Evolutionary conservation across 1,140 invertebrate genomes (phyloP).

Genomic region (Drosophila littoralis): DNA sequence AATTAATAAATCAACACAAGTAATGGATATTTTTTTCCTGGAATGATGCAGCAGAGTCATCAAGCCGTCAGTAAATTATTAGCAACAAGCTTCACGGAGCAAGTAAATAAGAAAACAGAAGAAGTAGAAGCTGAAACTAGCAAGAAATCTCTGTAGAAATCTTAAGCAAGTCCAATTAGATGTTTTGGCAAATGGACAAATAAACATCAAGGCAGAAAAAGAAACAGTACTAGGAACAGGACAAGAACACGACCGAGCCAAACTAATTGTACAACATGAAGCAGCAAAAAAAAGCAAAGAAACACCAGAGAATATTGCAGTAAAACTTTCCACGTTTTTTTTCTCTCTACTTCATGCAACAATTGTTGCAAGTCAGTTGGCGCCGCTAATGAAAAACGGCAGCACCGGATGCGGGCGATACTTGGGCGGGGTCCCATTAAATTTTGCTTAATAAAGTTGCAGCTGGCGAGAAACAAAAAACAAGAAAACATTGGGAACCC

Average conservation of each 20-base stretch:
- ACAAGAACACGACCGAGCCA: constrained; percentile 38
- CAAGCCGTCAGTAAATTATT: constrained; percentile 36
- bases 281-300: constrained; percentile 55
- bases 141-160: constrained; percentile 79
- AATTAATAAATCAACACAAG: constrained; percentile 50
- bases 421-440: constrained; percentile 56
- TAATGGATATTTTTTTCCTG: constrained; percentile 21
- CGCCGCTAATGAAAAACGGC: constrained; percentile 76
- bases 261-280: constrained; percentile 82
- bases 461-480: constrained; percentile 49
- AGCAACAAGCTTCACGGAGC: constrained; percentile 15
- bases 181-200: constrained; percentile 77
- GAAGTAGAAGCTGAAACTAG: constrained; percentile 34
- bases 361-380: constrained; percentile 82
- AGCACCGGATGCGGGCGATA: constrained; percentile 12
- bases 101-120: constrained; percentile 31
- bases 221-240: constrained; percentile 11
- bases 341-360: constrained; percentile 50
- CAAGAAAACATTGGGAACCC: constrained; percentile 7
- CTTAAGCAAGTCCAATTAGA: constrained; percentile 81
- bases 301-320: constrained; percentile 65
- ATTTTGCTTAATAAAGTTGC: constrained; percentile 83
- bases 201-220: constrained; percentile 33
- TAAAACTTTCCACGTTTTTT: constrained; percentile 48
- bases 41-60: constrained; percentile 30